These are phyloP conservation scores for Drepana arcuata DNA, from an alignment of 1,140 invertebrate species.

Conservation along the genomic window DNA sequence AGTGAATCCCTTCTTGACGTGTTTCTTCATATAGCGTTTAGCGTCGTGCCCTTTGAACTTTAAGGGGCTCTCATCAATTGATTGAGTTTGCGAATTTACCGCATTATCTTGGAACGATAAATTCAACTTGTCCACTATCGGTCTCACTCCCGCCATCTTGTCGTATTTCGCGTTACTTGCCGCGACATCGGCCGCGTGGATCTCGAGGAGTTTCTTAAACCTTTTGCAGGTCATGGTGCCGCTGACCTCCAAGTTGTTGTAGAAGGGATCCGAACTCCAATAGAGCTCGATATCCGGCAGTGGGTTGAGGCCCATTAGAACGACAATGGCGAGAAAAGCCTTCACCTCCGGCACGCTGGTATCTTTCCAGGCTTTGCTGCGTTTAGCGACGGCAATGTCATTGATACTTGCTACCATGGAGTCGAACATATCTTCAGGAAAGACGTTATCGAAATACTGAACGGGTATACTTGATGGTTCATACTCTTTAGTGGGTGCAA, in stretches of 20 bases:
- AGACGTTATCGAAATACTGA: too few relatives aligned
- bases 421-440: too few relatives aligned
- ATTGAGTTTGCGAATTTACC: neutral
- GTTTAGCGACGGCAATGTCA: too few relatives aligned
- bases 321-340: too few relatives aligned
- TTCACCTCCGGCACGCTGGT: too few relatives aligned
- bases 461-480: too few relatives aligned
- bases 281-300: neutral
- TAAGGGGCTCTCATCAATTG: neutral
- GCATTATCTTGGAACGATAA: neutral
- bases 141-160: neutral
- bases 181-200: too few relatives aligned
- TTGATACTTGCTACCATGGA: too few relatives aligned
- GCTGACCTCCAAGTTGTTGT: neutral
- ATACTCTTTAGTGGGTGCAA: too few relatives aligned
- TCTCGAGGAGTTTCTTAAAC: too few relatives aligned
- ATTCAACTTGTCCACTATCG: neutral
- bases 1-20: neutral
- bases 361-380: too few relatives aligned
- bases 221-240: neutral
- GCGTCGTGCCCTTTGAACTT: neutral
- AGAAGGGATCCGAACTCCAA: neutral
- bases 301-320: neutral
- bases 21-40: neutral
- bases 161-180: too few relatives aligned